phyloP scores from a whole-genome alignment of 2,113 vertebrate species.

The Tragelaphus imberbis region DNA sequence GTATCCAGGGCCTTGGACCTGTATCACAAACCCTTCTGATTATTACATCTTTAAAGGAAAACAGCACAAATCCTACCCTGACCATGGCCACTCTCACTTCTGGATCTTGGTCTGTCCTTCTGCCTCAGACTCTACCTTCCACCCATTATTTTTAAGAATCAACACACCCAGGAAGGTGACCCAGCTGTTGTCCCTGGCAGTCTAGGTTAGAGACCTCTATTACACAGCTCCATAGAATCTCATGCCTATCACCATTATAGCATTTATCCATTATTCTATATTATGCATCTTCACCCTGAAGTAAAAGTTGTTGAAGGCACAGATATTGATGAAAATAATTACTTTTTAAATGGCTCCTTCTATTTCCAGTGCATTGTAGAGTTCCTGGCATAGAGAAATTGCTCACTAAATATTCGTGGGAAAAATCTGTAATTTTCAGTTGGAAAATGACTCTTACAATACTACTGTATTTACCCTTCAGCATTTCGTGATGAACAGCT shows the following conservation, averaged over 20 bases:
- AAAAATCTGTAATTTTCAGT: not conserved
- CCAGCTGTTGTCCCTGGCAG: no score
- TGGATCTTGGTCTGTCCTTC: not conserved
- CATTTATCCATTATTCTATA: not conserved
- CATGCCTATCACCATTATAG: fast-evolving
- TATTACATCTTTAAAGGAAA: not conserved
- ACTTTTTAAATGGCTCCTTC: not conserved
- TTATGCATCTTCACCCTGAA: not conserved
- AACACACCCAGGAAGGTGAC: not conserved
- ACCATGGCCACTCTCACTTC: not conserved
- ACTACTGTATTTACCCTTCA: not conserved
- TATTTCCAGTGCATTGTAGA: not conserved
- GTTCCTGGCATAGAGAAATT: not conserved
- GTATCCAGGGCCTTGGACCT: not conserved
- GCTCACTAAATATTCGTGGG: not conserved
- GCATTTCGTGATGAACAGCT: not conserved
- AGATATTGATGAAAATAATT: not conserved
- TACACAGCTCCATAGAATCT: not conserved
- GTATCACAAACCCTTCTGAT: not conserved
- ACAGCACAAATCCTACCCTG: not conserved
- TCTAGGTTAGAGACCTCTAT: not conserved
- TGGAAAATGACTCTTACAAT: not conserved
- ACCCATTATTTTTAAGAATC: not conserved
- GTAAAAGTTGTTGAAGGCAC: not conserved
- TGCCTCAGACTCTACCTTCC: not conserved